Evolutionary conservation across 2,113 vertebrate genomes (phyloP).

Genomic region (Ginglymostoma cirratum): DNA sequence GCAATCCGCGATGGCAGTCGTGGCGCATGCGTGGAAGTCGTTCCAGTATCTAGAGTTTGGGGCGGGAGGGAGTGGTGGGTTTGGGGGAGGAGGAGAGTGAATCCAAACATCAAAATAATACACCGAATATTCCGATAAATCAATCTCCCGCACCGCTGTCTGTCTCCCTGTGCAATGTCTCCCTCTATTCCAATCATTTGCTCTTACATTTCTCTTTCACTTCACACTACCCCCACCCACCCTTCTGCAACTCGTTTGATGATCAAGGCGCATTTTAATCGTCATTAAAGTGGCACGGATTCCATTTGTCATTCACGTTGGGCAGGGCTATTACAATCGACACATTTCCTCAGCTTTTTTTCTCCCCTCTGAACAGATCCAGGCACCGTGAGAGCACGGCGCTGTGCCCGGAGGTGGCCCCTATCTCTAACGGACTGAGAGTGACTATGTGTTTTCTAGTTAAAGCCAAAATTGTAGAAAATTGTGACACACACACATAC

Average conservation of each 20-base stretch:
- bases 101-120: background rate
- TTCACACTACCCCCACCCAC: background rate
- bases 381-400: background rate
- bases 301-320: background rate
- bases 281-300: background rate
- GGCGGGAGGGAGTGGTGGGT: background rate
- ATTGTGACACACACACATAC: background rate
- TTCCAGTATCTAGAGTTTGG: slow-evolving; percentile 80
- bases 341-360: background rate
- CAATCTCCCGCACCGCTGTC: background rate
- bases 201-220: background rate
- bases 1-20: slow-evolving; percentile 91
- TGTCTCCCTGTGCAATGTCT: too few relatives aligned
- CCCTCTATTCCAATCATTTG: background rate
- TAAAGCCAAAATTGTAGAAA: background rate
- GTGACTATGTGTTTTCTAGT: background rate
- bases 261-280: background rate
- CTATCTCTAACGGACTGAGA: background rate
- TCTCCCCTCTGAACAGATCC: background rate
- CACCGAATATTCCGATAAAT: background rate
- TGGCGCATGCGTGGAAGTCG: slow-evolving; percentile 90
- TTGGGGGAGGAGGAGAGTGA: slow-evolving; percentile 2
- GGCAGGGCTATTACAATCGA: background rate
- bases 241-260: background rate
- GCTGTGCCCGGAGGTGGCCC: background rate